These are phyloP conservation scores for Drosophila orosa DNA, from an alignment of 1,140 invertebrate genomes.

Conservation along the genomic window DNA sequence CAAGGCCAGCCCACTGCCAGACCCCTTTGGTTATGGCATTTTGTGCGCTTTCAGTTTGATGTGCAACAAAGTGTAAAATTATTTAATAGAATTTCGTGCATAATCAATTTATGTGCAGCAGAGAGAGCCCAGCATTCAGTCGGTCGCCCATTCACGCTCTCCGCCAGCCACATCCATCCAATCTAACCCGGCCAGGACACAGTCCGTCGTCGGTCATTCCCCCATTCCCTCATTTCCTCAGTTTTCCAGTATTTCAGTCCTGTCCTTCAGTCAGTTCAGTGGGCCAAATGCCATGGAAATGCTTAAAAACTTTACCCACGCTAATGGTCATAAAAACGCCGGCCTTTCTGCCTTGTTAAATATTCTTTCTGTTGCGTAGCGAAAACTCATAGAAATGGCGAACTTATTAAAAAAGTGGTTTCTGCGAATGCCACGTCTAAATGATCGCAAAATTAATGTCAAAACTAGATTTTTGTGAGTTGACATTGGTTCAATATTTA, in stretches of 20 bases:
- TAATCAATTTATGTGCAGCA: slow-evolving; percentile 83
- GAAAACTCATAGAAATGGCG: not conserved
- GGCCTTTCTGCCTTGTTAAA: slow-evolving; percentile 37
- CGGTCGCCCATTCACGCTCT: slow-evolving; percentile 19
- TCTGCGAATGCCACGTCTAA: slow-evolving; percentile 6
- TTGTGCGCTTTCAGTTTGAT: slow-evolving; percentile 72
- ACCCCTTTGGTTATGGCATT: slow-evolving; percentile 66
- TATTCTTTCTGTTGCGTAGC: slow-evolving; percentile 23
- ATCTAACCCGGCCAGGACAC: slow-evolving; percentile 29
- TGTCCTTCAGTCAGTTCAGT: slow-evolving; percentile 6
- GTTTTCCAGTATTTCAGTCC: not conserved
- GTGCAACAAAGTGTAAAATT: slow-evolving; percentile 84
- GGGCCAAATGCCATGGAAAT: slow-evolving; percentile 40
- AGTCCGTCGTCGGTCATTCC: slow-evolving; percentile 27
- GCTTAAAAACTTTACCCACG: slow-evolving; percentile 50
- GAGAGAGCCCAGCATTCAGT: slow-evolving; percentile 44
- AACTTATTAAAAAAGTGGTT: slow-evolving; percentile 21
- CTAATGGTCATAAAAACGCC: slow-evolving; percentile 40
- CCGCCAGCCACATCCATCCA: slow-evolving; percentile 12
- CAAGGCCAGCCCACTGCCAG: slow-evolving; percentile 19
- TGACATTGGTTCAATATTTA: not conserved
- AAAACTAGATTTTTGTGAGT: not conserved
- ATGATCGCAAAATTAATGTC: not conserved
- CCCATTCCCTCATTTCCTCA: not conserved
- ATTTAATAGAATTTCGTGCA: slow-evolving; percentile 82